Base-by-base conservation (phyloP, 2,113 vertebrate genomes). In the Cephalophus harveyi region DNA sequence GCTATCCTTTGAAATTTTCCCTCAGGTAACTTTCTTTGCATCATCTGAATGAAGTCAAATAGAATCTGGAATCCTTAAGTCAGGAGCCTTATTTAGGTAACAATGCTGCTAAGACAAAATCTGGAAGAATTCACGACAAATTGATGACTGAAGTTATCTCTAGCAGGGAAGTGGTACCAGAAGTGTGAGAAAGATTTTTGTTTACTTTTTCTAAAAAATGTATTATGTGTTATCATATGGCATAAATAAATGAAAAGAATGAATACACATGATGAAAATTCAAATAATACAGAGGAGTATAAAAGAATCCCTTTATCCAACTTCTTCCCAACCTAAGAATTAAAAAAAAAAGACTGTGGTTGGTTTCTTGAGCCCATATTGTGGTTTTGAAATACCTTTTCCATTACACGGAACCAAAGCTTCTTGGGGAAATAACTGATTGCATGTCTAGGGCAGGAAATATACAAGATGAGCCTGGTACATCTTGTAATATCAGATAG, bases 181-280 rank as follows among this genome's bases (percentile, higher is more conserved):
- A 79, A 90, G 2, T 2, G 28, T 28, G 14, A 54, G 40, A 92
- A 74, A 74, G 13, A 54, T 59, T 60, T 74, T 83, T 79, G 89
- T 52, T 81, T 12, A 50, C 9, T 50, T 50, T 50, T 50, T 30
- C 15, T 81, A 81, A 81, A 33, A 50, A 50, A 12, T 81, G 12
- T 59, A 81, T 52, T 96, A 81, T 12, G 17, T 48, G 55, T 88
- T 79, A 87, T 87, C 90, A 33, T 52, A 71, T 52, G 36, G 6
- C 74, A 83, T 43, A 95, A 97, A 43, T n/a, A 84, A 90, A 59
- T 87, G 28, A 85, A 76, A 89, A 83, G 81, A 55, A 78, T 84
- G 43, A 60, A 85, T 25, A 87, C 12, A 17, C 2, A 21, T 71
- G 6, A 62, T 62, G 48, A 67, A 82, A 90, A 59, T 74, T 54